A percentile compares a stretch with the other conserved stretches of the same genome.
These are phyloP conservation scores for Hapalemur alaotrensis DNA, from an alignment of 2,797 vertebrate species.

Conservation along the genomic window DNA sequence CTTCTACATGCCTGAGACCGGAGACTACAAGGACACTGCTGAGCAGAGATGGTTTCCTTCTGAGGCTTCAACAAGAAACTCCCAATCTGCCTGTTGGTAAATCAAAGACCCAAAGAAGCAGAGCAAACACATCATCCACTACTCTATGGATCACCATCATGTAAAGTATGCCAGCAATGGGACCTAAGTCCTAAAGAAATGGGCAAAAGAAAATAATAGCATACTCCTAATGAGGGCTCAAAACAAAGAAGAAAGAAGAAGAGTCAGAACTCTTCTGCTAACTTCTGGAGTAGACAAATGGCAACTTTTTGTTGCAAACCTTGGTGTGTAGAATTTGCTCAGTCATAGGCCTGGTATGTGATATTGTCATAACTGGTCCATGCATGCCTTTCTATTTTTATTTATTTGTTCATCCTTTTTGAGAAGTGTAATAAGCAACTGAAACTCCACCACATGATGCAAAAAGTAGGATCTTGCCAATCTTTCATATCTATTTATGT, in stretches of 20 bases:
- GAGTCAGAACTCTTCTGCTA: not conserved
- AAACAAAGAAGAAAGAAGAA: not conserved
- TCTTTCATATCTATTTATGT: not conserved
- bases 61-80: not conserved
- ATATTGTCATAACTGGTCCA: not conserved
- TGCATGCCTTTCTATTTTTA: not conserved
- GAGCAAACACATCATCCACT: not conserved
- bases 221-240: not conserved
- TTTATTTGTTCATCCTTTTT: not conserved
- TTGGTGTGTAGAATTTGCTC: not conserved
- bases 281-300: not conserved
- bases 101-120: not conserved
- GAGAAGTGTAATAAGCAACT: not conserved
- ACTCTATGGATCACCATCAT: not conserved
- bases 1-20: not conserved
- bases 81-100: not conserved
- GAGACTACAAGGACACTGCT: not conserved
- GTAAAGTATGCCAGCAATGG: not conserved
- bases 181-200: not conserved
- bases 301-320: not conserved
- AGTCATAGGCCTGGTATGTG: not conserved
- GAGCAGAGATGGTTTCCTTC: not conserved
- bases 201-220: not conserved
- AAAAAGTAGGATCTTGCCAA: not conserved
- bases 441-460: not conserved